These are phyloP conservation scores for Electrona antarctica DNA, from an alignment of 2,113 vertebrate genomes.

Conservation along the genomic window DNA sequence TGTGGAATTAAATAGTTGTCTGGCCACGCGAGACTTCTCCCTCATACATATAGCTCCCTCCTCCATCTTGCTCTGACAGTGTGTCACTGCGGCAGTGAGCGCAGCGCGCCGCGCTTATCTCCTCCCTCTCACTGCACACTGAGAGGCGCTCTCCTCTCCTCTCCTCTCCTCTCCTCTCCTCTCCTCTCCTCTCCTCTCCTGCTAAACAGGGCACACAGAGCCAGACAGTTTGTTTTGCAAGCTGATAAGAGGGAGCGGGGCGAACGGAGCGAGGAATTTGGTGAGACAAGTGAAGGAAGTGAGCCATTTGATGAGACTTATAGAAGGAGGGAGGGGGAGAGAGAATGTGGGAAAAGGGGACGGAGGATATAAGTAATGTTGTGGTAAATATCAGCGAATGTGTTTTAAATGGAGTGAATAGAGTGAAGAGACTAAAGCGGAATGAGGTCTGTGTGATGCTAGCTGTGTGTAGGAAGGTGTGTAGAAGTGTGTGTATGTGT, in stretches of 20 bases:
- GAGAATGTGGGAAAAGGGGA: not conserved
- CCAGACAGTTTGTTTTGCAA: constrained; percentile 63
- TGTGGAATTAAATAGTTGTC: too few relatives aligned
- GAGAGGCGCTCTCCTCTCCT: constrained; percentile 11
- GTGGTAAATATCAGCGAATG: constrained; percentile 68
- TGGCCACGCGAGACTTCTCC: not conserved
- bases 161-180: not conserved
- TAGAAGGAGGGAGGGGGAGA: constrained; percentile 2
- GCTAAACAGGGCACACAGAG: constrained; percentile 51
- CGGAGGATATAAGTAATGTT: constrained; percentile 1
- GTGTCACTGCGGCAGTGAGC: constrained; percentile 4
- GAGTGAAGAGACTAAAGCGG: too few relatives aligned
- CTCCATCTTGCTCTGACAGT: not conserved
- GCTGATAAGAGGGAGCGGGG: constrained; percentile 54
- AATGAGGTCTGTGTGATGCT: constrained; percentile 29
- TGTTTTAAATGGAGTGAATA: constrained; percentile 44
- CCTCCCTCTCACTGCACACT: constrained; percentile 18
- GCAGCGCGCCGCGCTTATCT: constrained; percentile 9
- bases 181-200: not conserved
- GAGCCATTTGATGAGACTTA: not conserved
- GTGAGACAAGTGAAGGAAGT: not conserved
- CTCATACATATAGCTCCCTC: not conserved
- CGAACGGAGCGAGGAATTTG: not conserved
- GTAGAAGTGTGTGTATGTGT: constrained; percentile 18
- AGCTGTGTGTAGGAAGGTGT: constrained; percentile 29